A percentile compares a stretch with the other conserved stretches of the same genome.
These are phyloP conservation scores for Notothenia rossii DNA, from an alignment of 2,113 vertebrate species.

Conservation along the genomic window DNA sequence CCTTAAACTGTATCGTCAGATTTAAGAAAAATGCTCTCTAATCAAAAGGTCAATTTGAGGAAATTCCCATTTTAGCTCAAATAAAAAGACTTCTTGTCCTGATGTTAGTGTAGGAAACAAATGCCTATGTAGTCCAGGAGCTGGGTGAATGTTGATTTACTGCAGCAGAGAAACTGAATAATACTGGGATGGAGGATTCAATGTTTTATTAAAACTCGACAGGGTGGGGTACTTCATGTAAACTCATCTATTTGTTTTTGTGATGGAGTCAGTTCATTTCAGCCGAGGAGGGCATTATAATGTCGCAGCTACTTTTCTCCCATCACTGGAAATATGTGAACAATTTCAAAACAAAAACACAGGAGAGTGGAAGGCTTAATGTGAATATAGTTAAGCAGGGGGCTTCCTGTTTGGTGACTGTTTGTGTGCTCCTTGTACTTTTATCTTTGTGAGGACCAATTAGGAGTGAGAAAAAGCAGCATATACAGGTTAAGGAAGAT, in stretches of 20 bases:
- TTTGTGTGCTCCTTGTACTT: constrained; percentile 6
- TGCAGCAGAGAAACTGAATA: constrained; percentile 10
- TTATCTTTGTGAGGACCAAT: neutral
- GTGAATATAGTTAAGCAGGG: constrained; percentile 7
- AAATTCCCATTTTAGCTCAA: neutral
- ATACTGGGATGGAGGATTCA: neutral
- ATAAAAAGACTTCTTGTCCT: neutral
- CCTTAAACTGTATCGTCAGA: neutral
- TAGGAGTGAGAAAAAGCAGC: neutral
- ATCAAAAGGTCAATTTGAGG: neutral
- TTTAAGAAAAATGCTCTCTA: neutral
- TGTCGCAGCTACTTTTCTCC: too few relatives aligned
- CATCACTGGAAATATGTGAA: neutral
- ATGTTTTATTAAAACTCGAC: constrained; percentile 28
- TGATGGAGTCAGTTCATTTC: neutral
- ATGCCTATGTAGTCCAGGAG: neutral
- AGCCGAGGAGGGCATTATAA: too few relatives aligned
- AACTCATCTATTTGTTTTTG: constrained; percentile 48
- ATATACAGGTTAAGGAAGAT: neutral
- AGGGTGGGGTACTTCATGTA: neutral
- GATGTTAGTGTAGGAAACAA: constrained; percentile 3
- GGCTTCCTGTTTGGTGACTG: neutral
- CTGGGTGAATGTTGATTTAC: constrained; percentile 5
- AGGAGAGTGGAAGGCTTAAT: neutral
- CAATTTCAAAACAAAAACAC: neutral